Conservation (phyloP, 2,113 vertebrate genomes). For the Laterallus jamaicensis region DNA sequence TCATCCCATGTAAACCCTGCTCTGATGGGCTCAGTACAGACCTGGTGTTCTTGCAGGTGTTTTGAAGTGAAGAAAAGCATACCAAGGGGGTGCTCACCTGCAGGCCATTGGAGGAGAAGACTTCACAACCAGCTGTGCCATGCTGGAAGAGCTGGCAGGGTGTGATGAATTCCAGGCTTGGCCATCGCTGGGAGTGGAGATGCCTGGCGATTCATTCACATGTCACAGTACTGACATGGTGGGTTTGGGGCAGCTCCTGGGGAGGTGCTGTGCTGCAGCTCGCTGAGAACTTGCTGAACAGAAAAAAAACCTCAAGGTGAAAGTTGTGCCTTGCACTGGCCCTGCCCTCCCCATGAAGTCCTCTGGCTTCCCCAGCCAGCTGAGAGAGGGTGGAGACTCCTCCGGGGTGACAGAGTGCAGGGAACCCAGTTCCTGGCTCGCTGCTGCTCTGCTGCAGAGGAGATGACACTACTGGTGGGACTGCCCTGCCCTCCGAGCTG, state of each 20-base stretch:
- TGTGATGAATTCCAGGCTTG: not conserved
- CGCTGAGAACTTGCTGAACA: accelerated
- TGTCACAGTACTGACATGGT: accelerated
- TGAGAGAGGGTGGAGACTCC: slow-evolving; percentile 21
- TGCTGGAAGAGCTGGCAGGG: not conserved
- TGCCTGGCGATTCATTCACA: no score
- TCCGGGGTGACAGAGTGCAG: accelerated
- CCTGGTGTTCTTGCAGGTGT: not conserved
- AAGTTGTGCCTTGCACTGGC: not conserved
- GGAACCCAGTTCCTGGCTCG: not conserved
- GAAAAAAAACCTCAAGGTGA: not conserved
- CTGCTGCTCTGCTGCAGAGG: accelerated
- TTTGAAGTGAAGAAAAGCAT: not conserved
- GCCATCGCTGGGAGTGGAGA: not conserved
- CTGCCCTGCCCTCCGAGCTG: not conserved
- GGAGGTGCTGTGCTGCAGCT: not conserved
- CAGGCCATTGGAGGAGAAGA: not conserved
- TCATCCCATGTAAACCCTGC: accelerated
- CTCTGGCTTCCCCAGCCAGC: not conserved
- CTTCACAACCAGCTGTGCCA: not conserved
- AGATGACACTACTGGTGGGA: accelerated
- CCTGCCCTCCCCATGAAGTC: not conserved
- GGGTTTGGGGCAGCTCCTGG: not conserved
- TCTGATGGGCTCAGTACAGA: not conserved
- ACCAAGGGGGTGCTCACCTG: accelerated